phyloP scores from a whole-genome alignment of 2,113 vertebrate species.

The Oenanthe oenanthe region DNA sequence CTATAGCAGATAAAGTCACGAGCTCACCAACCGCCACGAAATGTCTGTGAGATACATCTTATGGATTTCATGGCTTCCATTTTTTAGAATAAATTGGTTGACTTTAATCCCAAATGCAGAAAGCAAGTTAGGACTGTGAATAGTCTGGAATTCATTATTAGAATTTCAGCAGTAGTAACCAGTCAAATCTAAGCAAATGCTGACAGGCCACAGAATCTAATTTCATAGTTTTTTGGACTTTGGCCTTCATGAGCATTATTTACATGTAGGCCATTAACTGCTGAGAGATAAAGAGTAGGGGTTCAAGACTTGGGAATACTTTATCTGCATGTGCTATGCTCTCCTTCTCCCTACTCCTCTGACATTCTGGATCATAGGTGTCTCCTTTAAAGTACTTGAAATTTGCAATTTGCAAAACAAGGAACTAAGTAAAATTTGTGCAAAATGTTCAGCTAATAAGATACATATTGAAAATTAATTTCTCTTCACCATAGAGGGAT shows the following conservation, averaged over 20 bases:
- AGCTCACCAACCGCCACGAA: background rate
- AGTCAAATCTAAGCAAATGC: background rate
- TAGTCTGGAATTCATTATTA: background rate
- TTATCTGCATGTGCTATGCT: background rate
- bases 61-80: background rate
- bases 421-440: background rate
- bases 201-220: background rate
- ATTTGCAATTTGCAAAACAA: background rate
- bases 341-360: background rate
- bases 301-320: background rate
- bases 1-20: background rate
- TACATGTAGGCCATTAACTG: background rate
- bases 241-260: background rate
- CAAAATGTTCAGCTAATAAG: background rate
- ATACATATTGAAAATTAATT: background rate
- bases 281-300: background rate
- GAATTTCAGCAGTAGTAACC: background rate
- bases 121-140: background rate
- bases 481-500: background rate
- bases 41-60: background rate
- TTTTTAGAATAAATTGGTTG: background rate
- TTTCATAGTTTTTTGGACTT: background rate
- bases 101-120: background rate
- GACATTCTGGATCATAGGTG: background rate
- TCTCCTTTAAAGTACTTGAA: background rate